These are phyloP conservation scores for Scaptodrosophila latifasciaeformis DNA, from an alignment of 2,888 invertebrate genomes.

Conservation along the genomic window DNA sequence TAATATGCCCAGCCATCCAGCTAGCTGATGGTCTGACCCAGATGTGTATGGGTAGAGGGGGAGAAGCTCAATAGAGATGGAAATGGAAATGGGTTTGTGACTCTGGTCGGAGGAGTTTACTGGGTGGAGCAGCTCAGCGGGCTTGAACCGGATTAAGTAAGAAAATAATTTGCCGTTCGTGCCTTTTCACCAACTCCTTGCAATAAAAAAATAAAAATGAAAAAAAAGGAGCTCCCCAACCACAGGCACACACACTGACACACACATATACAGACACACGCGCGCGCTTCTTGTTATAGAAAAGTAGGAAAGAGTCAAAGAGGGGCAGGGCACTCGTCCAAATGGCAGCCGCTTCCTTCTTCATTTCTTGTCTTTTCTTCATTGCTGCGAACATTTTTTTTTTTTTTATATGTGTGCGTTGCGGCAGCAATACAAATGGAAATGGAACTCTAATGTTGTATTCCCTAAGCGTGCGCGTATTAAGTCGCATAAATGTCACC, in stretches of 20 bases:
- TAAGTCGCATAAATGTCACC: constrained; percentile 67
- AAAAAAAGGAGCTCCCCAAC: constrained; percentile 29
- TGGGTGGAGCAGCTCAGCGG: constrained; percentile 47
- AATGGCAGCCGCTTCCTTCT: constrained; percentile 42
- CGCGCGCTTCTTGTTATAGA: too few species aligned
- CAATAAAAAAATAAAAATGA: constrained; percentile 28
- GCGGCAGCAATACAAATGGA: constrained; percentile 33
- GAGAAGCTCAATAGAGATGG: background rate
- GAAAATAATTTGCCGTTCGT: constrained; percentile 70
- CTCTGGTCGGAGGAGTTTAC: background rate
- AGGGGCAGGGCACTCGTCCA: constrained; percentile 42
- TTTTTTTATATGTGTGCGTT: constrained; percentile 16
- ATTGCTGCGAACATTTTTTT: too few species aligned
- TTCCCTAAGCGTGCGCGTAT: constrained; percentile 60
- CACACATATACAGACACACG: background rate
- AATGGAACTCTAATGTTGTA: constrained; percentile 64
- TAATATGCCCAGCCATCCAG: constrained; percentile 1
- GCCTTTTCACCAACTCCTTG: constrained; percentile 60
- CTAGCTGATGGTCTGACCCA: constrained; percentile 46
- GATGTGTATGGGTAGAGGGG: constrained; percentile 31
- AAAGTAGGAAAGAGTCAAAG: too few species aligned
- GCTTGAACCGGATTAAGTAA: constrained; percentile 68
- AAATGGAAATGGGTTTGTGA: background rate
- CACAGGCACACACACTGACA: background rate
- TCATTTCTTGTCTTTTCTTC: constrained; percentile 29